A percentile compares a stretch with the other conserved stretches of the same genome.
phyloP scores from a whole-genome alignment of 2,797 vertebrate species.

The Hapalemur alaotrensis region DNA sequence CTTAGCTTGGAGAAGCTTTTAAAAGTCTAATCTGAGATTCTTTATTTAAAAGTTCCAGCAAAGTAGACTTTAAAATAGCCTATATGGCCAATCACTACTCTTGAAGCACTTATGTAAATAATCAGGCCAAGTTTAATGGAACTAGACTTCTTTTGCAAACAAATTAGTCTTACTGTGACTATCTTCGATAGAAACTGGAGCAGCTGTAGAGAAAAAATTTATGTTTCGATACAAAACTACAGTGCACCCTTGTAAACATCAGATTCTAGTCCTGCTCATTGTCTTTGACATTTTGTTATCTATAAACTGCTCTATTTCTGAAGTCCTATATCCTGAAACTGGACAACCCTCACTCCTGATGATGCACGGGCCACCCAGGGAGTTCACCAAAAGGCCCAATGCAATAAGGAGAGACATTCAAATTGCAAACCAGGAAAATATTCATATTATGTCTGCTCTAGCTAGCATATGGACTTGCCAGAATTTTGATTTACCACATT shows the following conservation, averaged over 20 bases:
- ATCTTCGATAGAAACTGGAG: background rate
- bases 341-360: background rate
- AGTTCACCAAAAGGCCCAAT: background rate
- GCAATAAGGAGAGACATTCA: background rate
- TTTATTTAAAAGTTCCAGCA: background rate
- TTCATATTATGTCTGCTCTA: background rate
- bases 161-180: background rate
- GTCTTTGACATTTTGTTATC: background rate
- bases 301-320: background rate
- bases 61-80: background rate
- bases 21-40: background rate
- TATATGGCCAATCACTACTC: background rate
- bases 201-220: background rate
- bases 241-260: background rate
- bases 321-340: background rate
- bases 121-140: background rate
- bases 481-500: slow-evolving; percentile 13
- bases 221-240: background rate
- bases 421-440: background rate
- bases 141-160: background rate
- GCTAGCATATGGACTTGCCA: background rate
- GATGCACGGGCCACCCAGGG: background rate
- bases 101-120: background rate
- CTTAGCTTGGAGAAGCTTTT: background rate
- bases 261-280: background rate